These are phyloP conservation scores for Laterallus jamaicensis DNA, from an alignment of 2,113 vertebrate genomes.

Conservation along the genomic window DNA sequence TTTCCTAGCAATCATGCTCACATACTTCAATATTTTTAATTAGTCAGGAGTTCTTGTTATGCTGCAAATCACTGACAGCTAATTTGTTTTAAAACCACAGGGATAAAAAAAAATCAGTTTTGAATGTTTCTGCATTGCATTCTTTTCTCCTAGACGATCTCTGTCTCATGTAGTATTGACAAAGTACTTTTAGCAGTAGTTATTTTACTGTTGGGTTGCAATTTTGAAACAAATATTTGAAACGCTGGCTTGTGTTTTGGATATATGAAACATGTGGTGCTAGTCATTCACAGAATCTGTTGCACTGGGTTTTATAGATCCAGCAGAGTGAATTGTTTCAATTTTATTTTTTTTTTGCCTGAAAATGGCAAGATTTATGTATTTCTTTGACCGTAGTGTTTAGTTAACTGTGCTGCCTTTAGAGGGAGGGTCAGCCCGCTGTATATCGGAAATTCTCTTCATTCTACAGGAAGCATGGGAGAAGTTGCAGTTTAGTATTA, in stretches of 20 bases:
- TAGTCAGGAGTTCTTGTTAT: conserved; percentile 38
- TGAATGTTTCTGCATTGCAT: background rate
- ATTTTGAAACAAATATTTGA: background rate
- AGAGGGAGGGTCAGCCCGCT: background rate
- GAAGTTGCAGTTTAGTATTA: background rate
- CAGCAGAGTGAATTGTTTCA: background rate
- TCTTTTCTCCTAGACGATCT: conserved; percentile 7
- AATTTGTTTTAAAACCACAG: conserved; percentile 43
- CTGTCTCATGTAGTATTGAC: background rate
- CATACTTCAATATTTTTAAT: conserved; percentile 50
- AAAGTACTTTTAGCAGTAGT: conserved; percentile 45
- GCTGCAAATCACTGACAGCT: conserved; percentile 36
- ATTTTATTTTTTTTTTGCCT: background rate
- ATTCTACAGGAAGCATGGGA: background rate
- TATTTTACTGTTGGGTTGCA: conserved; percentile 10
- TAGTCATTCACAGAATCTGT: background rate
- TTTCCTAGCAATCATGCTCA: background rate
- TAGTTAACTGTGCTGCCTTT: background rate
- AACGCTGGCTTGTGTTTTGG: background rate
- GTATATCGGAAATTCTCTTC: background rate
- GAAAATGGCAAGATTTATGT: background rate
- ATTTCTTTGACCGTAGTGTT: background rate
- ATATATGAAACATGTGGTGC: background rate
- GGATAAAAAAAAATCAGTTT: background rate
- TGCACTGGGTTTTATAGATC: background rate